Conservation (phyloP, 2,113 vertebrate genomes). For the Eidolon helvum region DNA sequence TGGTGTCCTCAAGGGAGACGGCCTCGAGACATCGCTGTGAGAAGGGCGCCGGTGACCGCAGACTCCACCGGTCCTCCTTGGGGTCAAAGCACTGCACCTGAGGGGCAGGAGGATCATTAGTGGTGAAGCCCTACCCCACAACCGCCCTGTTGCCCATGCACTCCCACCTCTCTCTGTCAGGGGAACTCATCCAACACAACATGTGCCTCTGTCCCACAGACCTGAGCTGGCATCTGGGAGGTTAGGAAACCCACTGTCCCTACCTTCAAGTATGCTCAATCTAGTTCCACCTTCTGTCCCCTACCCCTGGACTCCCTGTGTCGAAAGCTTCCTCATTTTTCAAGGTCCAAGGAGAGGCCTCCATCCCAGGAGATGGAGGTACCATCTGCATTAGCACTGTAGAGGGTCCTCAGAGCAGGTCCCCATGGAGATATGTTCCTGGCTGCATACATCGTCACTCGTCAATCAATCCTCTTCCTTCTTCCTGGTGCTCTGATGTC, state of each 20-base stretch:
- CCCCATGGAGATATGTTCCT: not conserved
- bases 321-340: not conserved
- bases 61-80: slow-evolving; percentile 81
- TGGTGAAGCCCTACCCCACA: not conserved
- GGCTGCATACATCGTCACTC: not conserved
- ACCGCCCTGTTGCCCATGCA: not conserved
- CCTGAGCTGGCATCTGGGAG: not conserved
- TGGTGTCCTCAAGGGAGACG: slow-evolving; percentile 80
- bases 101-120: not conserved
- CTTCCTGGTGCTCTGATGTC: not conserved
- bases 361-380: not conserved
- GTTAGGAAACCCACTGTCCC: not conserved
- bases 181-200: not conserved
- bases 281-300: not conserved
- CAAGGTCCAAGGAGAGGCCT: not conserved
- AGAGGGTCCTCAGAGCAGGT: not conserved
- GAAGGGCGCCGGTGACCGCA: slow-evolving; percentile 83
- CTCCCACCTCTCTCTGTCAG: not conserved
- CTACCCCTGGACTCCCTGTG: not conserved
- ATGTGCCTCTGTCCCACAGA: not conserved
- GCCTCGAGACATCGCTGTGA: slow-evolving; percentile 85
- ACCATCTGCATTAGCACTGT: not conserved
- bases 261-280: not conserved
- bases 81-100: slow-evolving; percentile 89
- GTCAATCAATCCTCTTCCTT: not conserved